Evolutionary conservation across 1,140 invertebrate species (phyloP), one percentile per base, ranked within the genome.

Genomic region (Lamellibrachia luymesi): DNA sequence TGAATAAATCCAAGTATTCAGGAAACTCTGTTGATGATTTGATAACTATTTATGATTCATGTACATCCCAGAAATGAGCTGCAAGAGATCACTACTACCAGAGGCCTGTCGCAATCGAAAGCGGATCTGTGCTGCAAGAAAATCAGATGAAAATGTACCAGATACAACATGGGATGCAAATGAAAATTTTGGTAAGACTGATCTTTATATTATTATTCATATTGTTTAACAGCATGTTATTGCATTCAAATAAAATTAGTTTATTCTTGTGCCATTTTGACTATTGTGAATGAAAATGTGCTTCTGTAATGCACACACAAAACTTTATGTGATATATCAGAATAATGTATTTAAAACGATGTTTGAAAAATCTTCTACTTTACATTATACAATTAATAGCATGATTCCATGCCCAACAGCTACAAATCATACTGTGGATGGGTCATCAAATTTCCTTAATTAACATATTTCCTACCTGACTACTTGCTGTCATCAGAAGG

Each of bases 101-200:
- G 94, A 95, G 64, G 91, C 94, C 5, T 94, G 94, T 91, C 94
- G 94, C 90, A 52, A 90, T 50, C 94, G 94, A 80, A 94, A 94
- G 91, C 52, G 94, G 80, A 92, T 93, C 80, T 95, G 94, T 93
- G 90, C 94, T 27, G 92, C 91, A 38, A 90, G 50, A 50, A 49
- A 91, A 50, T 4, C 22, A 50, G 50, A 51, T 51, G 49, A 91
- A n/a, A 25, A 91, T 50, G 90, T 51, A 50, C n/a, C 50, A 4
- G 10, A n/a, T 51, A 91, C 90, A 50, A 91, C 6, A 50, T 49
- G 90, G 50, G 90, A 50, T 10, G 90, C 38, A 13, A 50, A 51
- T 8, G 50, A 91, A 50, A 10, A 91, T 91, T 50, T 91, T 50
- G 90, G 38, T 51, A 91, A 91, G 10, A 91, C 80, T 90, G n/a